Conservation (phyloP, 2,888 invertebrate genomes). For the Camponotus fellah region DNA sequence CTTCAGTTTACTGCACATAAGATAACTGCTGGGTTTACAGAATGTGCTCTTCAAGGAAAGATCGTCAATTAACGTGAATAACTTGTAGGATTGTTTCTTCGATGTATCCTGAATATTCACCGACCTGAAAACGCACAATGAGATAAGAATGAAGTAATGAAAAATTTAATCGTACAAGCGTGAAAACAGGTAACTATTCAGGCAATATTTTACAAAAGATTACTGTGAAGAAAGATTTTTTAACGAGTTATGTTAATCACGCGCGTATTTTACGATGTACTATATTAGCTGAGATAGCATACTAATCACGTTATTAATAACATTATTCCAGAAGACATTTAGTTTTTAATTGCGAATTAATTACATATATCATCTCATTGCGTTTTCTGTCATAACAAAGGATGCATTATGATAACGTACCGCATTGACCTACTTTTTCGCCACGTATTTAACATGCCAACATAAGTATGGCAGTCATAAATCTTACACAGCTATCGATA, state of each 20-base stretch:
- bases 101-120: neutral
- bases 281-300: neutral
- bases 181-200: constrained; percentile 1
- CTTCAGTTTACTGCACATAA: constrained; percentile 18
- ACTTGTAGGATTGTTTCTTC: constrained; percentile 1
- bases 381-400: constrained; percentile 33
- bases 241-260: neutral
- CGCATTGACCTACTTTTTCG: constrained; percentile 41
- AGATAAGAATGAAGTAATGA: neutral
- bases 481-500: neutral
- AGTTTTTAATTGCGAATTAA: constrained; percentile 12
- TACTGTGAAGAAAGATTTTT: neutral
- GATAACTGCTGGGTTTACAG: constrained; percentile 20
- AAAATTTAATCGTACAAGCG: constrained; percentile 1
- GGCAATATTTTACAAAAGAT: neutral
- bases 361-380: constrained; percentile 7
- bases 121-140: neutral
- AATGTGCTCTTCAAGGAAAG: constrained; percentile 14
- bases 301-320: constrained; percentile 10
- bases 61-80: constrained; percentile 22
- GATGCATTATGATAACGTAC: constrained; percentile 20
- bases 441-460: constrained; percentile 13
- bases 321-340: neutral
- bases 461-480: constrained; percentile 12
- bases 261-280: constrained; percentile 3